Evolutionary conservation across 1,140 invertebrate species (phyloP), one percentile per base, ranked within the genome.

Genomic region (Mizuhopecten yessoensis): DNA sequence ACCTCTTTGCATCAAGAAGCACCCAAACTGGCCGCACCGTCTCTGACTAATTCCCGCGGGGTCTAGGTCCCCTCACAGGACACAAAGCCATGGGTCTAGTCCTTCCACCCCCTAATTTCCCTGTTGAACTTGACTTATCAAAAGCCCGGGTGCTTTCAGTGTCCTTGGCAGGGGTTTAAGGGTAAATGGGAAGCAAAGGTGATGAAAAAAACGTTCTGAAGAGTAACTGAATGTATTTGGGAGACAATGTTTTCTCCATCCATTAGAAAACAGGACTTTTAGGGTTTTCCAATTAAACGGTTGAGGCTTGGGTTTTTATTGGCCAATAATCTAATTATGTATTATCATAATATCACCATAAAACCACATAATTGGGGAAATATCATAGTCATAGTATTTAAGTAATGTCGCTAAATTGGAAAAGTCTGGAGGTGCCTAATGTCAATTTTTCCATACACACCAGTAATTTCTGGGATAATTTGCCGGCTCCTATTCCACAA

Each of bases 291-390:
- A 75, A 75, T 75, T 75, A 75, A 75, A 75, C 29, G 57, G 57
- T 29, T 29, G 23, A n/a, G 23, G 23, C 23, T 75, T 17, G n/a
- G 45, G n/a, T 75, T n/a, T 75, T 75, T 75, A 75, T 75, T 75
- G 57, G 57, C 57, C 57, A 75, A n/a, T 75, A 75, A 75, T 29
- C 57, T 75, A 75, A 75, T 75, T 75, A 75, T n/a, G 57, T 75
- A 75, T 75, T 75, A 75, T 75, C 57, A 75, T 75, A 75, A 75
- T 75, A 29, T 75, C 57, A 75, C 57, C 57, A 75, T 75, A 75
- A 75, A 75, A 75, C 57, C 57, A 75, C 57, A 75, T 75, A 75
- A 75, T 75, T 75, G 23, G 1, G 57, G 29, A 75, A 75, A 75
- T 75, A 75, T 75, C 57, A 10, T 2, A 75, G 57, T 17, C 9